phyloP scores from a whole-genome alignment of 2,113 vertebrate species.

The Barbus barbus region DNA sequence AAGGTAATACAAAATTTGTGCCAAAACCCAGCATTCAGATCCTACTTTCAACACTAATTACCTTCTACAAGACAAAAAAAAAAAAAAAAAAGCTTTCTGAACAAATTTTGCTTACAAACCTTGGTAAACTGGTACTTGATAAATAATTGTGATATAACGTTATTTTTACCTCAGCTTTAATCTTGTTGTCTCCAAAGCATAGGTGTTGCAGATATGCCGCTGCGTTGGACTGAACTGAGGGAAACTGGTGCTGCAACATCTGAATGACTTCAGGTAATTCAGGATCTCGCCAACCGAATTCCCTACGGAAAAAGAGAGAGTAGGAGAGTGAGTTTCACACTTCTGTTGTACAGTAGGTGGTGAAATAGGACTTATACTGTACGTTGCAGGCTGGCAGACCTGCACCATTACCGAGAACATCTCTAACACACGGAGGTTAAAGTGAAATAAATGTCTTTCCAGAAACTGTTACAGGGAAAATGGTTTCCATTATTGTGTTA shows the following conservation, averaged over 20 bases:
- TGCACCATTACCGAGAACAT: background rate
- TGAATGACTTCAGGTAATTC: constrained; percentile 99
- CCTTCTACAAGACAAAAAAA: background rate
- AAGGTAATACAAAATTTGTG: background rate
- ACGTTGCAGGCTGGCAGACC: constrained; percentile 17
- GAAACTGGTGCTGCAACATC: constrained; percentile 98
- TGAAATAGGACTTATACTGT: background rate
- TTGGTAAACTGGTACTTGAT: background rate
- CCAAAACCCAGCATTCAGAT: background rate
- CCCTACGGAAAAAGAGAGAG: constrained; percentile 71
- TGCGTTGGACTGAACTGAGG: constrained; percentile 97
- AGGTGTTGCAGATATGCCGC: constrained; percentile 98
- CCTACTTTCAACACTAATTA: background rate
- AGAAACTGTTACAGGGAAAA: constrained; percentile 25
- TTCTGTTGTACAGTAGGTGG: background rate
- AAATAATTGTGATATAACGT: background rate
- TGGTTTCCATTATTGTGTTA: constrained; percentile 44
- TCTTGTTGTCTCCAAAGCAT: constrained; percentile 99
- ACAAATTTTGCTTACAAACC: background rate
- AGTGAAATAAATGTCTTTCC: constrained; percentile 44
- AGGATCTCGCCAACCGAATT: constrained; percentile 98
- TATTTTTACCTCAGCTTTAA: constrained; percentile 92
- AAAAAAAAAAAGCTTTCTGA: background rate
- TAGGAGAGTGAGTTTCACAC: background rate
- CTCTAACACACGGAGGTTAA: constrained; percentile 1